Conservation (phyloP, 2,113 vertebrate species). For the Promerops cafer region DNA sequence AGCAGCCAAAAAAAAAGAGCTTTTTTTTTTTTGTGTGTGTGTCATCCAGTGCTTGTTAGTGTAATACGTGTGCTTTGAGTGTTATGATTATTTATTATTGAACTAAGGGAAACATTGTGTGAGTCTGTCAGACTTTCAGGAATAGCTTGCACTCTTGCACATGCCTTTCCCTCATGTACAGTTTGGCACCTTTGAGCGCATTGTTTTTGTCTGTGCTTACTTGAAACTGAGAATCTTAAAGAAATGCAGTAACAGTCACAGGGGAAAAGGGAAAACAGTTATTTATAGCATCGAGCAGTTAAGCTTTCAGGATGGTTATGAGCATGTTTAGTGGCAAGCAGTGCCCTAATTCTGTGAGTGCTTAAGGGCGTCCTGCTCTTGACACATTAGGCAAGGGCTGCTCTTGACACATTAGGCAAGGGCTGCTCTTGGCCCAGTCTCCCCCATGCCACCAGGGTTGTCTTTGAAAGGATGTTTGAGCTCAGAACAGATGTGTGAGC, state of each 20-base stretch:
- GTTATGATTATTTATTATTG: conserved; percentile 22
- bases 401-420: neutral
- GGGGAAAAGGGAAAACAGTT: neutral
- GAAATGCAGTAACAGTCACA: neutral
- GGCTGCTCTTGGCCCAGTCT: neutral
- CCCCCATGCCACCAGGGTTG: neutral
- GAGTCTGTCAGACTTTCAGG: conserved; percentile 19
- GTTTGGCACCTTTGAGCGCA: neutral
- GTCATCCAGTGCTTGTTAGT: neutral
- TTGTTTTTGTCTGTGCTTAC: neutral
- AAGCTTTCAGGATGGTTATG: neutral
- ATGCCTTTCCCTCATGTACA: neutral
- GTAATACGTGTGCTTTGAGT: neutral
- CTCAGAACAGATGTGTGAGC: neutral
- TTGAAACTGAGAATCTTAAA: neutral
- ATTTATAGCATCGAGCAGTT: neutral
- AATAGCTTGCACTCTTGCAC: neutral
- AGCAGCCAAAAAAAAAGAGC: neutral
- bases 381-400: rapidly evolving
- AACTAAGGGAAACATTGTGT: neutral
- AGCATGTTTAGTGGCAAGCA: neutral
- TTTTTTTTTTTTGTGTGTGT: neutral
- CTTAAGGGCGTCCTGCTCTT: neutral
- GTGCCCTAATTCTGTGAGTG: neutral
- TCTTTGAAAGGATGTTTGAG: neutral